Evolutionary conservation across 2,113 vertebrate genomes (phyloP).

Genomic region (Melanocharis versteri): DNA sequence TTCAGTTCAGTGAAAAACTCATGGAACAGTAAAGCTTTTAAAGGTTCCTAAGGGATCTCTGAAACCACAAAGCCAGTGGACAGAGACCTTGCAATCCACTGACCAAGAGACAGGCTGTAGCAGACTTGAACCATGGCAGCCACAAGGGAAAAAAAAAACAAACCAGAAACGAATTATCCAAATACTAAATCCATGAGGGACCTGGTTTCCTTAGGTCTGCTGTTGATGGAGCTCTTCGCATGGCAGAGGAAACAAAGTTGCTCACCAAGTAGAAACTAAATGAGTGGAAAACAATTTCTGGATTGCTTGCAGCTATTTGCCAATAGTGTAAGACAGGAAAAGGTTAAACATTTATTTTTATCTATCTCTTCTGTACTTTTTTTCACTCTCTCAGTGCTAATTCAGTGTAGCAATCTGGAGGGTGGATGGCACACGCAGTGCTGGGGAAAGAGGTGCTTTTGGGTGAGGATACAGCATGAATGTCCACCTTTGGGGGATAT

Average conservation of each 20-base stretch:
- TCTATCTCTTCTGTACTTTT: background rate
- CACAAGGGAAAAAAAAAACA: background rate
- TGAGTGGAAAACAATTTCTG: background rate
- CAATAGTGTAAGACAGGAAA: background rate
- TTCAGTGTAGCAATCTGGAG: background rate
- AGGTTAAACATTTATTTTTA: background rate
- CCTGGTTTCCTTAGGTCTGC: background rate
- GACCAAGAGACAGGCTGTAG: background rate
- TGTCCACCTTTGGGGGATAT: background rate
- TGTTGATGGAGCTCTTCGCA: background rate
- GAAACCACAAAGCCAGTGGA: background rate
- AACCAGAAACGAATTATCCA: background rate
- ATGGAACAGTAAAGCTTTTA: background rate
- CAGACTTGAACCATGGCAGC: background rate
- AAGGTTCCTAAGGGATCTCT: background rate
- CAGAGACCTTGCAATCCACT: background rate
- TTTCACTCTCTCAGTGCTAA: background rate
- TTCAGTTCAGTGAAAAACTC: background rate
- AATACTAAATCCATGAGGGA: background rate
- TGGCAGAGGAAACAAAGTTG: background rate
- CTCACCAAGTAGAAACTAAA: background rate
- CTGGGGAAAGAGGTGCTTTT: background rate
- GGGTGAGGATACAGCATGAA: background rate
- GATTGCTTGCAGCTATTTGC: background rate
- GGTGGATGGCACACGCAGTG: accelerated